Evolutionary conservation across 2,113 vertebrate species (phyloP), one percentile per base, ranked within the genome.

Genomic region (Hippocampus abdominalis): DNA sequence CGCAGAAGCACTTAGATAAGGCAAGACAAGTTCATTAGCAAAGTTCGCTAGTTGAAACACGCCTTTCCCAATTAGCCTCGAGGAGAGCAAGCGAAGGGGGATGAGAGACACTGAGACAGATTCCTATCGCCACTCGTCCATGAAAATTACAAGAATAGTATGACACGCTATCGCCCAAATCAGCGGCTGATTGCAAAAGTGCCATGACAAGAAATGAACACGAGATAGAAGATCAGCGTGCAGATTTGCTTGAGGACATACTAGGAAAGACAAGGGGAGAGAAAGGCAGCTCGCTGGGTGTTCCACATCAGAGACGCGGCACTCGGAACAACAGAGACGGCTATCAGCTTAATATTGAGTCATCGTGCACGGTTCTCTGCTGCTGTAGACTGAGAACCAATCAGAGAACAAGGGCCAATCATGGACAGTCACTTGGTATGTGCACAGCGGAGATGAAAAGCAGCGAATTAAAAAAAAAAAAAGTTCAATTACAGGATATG

Each of bases 11-110:
- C 74, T 83, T 80, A 89, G 90, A 92, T 92, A 90, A 90, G 88
- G 73, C 85, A 74, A 84, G 88, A 91, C 86, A 90, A 89, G 91
- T 92, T 93, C 90, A 93, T 92, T 93, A 91, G 81, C 79, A 77
- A 85, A 86, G 87, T 89, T 89, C 84, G 90, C 84, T 87, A 85
- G 83, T 88, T 86, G 86, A 87, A 79, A 72, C 87, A 71, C 84
- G 64, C 81, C 78, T 83, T 76, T 87, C 84, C 86, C 88, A 89
- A 90, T 90, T 90, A 89, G 90, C 90, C 92, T 78, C 69, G 84
- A 90, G 92, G 81, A 91, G 81, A 83, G 84, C 80, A 73, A 72
- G 82, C 61, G 77, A 29, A 74, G 78, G 77, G 74, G 77, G 79
- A 84, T 73, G 83, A 86, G 77, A 76, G 80, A 83, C 80, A 78